Evolutionary conservation across 2,797 vertebrate species (phyloP).

Genomic region (Morus bassanus): DNA sequence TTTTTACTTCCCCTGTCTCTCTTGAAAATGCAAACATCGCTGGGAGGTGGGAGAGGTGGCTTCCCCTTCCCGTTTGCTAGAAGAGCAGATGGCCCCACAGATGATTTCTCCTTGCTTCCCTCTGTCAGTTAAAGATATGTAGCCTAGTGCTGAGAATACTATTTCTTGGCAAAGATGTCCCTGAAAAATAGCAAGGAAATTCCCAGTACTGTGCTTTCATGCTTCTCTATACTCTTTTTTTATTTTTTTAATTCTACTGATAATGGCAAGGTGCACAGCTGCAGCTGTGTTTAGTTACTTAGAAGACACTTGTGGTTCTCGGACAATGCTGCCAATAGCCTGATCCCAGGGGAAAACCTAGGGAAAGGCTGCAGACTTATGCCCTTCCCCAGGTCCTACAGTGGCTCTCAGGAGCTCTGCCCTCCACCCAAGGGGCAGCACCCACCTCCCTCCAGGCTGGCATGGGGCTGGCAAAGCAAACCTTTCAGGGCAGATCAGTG

Average conservation of each 20-base stretch:
- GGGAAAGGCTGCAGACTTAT: not conserved
- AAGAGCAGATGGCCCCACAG: conserved; percentile 48
- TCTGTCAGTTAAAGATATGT: not conserved
- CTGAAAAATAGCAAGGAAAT: conserved; percentile 28
- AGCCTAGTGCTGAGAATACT: not conserved
- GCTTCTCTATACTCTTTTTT: not conserved
- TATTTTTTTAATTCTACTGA: not conserved
- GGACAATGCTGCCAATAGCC: not conserved
- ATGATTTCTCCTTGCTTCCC: conserved; percentile 27
- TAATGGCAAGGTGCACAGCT: not conserved
- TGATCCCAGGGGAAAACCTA: not conserved
- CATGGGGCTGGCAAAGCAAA: not conserved
- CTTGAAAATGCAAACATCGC: not conserved
- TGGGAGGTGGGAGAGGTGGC: conserved; percentile 6
- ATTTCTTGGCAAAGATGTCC: conserved; percentile 11
- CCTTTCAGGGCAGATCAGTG: not conserved
- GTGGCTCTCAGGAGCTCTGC: not conserved
- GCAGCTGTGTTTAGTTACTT: not conserved
- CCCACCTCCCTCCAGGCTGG: not conserved
- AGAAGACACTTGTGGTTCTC: not conserved
- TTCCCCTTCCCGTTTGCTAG: not conserved
- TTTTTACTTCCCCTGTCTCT: not conserved
- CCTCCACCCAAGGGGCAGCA: rapidly evolving
- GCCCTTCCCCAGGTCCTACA: rapidly evolving
- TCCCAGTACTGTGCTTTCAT: not conserved